Conservation (phyloP, 2,888 invertebrate genomes). For the Agrotis segetum region DNA sequence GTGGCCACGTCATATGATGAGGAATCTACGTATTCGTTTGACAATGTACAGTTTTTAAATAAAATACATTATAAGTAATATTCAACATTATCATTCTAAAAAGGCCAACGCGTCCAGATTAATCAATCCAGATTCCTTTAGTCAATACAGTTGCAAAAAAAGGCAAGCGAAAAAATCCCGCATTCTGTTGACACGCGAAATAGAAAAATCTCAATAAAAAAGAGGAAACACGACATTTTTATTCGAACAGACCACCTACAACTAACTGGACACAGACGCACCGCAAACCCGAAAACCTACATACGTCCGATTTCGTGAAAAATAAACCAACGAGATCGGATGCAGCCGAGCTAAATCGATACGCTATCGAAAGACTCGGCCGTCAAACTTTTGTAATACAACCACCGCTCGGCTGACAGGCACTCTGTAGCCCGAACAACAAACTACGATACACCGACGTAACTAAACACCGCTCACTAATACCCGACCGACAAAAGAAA, state of each 20-base stretch:
- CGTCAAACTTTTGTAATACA: conserved; percentile 88
- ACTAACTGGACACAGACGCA: conserved; percentile 79
- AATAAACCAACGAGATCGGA: conserved; percentile 83
- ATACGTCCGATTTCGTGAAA: conserved; percentile 84
- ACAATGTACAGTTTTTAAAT: not conserved
- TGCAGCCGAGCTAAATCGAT: conserved; percentile 85
- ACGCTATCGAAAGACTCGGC: conserved; percentile 77
- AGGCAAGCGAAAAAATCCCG: conserved; percentile 38
- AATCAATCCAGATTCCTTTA: conserved; percentile 38
- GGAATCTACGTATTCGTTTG: too few species aligned
- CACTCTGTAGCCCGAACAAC: conserved; percentile 60
- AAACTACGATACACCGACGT: conserved; percentile 65
- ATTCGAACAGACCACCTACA: conserved; percentile 79
- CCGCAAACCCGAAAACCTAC: conserved; percentile 90
- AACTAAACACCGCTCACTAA: conserved; percentile 82
- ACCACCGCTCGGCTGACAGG: conserved; percentile 63
- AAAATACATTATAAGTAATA: too few species aligned
- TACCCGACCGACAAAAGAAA: conserved; percentile 84
- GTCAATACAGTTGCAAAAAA: conserved; percentile 38
- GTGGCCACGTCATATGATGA: too few species aligned
- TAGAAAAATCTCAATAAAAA: conserved; percentile 75
- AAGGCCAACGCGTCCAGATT: not conserved
- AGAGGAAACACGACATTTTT: conserved; percentile 70
- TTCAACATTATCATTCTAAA: not conserved
- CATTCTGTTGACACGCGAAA: conserved; percentile 75